Conservation (phyloP, 2,888 invertebrate genomes). For the Polymixis lichenea region DNA sequence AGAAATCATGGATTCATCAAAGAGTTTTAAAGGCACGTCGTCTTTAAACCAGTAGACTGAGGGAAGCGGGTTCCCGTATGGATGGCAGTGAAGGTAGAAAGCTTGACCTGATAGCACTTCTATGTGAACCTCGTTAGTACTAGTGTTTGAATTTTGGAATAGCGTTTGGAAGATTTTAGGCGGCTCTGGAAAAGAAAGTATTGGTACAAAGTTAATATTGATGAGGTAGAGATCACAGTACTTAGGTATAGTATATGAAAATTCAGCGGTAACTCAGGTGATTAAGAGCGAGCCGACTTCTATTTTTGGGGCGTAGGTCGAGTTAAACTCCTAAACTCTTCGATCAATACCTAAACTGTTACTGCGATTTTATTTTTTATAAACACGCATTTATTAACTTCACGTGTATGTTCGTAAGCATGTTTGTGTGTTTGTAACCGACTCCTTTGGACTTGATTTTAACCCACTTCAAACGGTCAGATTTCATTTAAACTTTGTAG, state of each 20-base stretch:
- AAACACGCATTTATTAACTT: too few species aligned
- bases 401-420: too few species aligned
- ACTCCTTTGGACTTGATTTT: too few species aligned
- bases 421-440: too few species aligned
- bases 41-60: constrained; percentile 91
- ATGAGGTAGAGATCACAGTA: background rate
- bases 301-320: background rate
- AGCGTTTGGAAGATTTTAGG: constrained; percentile 83
- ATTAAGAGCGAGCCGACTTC: background rate
- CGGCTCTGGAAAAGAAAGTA: constrained; percentile 77
- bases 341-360: too few species aligned
- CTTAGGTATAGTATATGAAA: background rate
- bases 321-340: too few species aligned
- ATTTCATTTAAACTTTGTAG: too few species aligned
- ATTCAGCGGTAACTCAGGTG: background rate
- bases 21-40: constrained; percentile 84
- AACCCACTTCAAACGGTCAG: too few species aligned
- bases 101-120: constrained; percentile 85
- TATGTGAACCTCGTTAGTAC: constrained; percentile 70
- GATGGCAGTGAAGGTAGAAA: constrained; percentile 89
- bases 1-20: constrained; percentile 84
- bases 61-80: constrained; percentile 91
- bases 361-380: too few species aligned
- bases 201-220: background rate
- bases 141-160: constrained; percentile 70